Base-by-base conservation (phyloP, 2,797 vertebrate genomes). In the Chiroxiphia lanceolata region DNA sequence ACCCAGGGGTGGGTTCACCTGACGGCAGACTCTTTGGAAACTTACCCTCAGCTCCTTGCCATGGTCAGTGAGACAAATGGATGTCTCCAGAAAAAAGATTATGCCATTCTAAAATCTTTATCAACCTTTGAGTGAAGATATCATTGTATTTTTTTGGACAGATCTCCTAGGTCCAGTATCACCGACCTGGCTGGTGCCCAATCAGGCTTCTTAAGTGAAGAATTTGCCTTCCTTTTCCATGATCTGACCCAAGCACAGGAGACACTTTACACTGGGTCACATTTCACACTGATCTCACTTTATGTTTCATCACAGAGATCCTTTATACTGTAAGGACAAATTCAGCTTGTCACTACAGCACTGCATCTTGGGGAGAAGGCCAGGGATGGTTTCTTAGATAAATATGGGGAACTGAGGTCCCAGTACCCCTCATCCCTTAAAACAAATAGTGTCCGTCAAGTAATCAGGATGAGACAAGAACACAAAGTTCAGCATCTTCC, bases 151-250 rank as follows among this genome's bases (percentile, higher is more conserved):
- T 48, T 78, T 33, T 26, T 26, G 3, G 12, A 31, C 36, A 71
- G 18, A 33, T 3, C 2, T 75, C 17, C 14, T 42, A 4, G 38
- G 21, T 31, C 64, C 45, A 63, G 16, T n/a, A n/a, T 31, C 21
- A n/a, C 10, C 0, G 1, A 89, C 8, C 3, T 45, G 13, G 8
- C 6, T 53, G 11, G 10, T 25, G 15, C 4, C 31, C n/a, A 75
- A 25, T 4, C 8, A 38, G 1, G 27, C 13, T 14, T 70, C 74
- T 22, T 3, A 57, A 69, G 12, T 11, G 13, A 79, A 85, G 10
- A 29, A 72, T 61, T 84, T 78, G 15, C 14, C 5, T 65, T 79
- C 5, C 3, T 48, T 15, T 68, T 56, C 33, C 26, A 21, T 29
- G 6, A 29, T 42, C 53, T 76, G 33, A 8, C 7, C 34, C 21